These are phyloP conservation scores for Colius striatus DNA, from an alignment of 2,113 vertebrate genomes.

Conservation along the genomic window DNA sequence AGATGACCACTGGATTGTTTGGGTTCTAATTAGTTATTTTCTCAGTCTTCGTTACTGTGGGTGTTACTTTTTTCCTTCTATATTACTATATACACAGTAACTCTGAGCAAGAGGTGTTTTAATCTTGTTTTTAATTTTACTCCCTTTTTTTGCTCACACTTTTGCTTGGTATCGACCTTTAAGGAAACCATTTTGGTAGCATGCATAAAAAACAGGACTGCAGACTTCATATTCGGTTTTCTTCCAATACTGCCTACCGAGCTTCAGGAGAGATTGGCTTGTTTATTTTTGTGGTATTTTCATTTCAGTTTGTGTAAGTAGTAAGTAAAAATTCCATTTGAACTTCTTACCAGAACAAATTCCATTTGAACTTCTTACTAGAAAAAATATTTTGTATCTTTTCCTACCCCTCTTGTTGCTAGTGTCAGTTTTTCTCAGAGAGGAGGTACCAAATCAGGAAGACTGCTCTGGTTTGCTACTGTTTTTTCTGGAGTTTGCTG, in stretches of 20 bases:
- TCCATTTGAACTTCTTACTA: constrained; percentile 47
- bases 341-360: constrained; percentile 58
- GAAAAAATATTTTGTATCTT: constrained; percentile 55
- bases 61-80: not conserved
- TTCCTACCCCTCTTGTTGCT: constrained; percentile 6
- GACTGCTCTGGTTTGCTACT: not conserved
- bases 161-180: not conserved
- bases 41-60: not conserved
- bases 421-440: constrained; percentile 7
- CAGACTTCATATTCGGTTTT: constrained; percentile 40
- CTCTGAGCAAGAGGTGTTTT: not conserved
- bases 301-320: constrained; percentile 54
- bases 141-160: not conserved
- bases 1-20: not conserved
- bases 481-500: not conserved
- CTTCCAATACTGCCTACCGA: constrained; percentile 15
- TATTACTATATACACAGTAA: not conserved
- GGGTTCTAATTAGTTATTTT: not conserved
- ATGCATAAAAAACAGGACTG: not conserved
- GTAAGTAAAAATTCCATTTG: constrained; percentile 29
- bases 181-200: not conserved
- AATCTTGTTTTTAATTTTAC: not conserved
- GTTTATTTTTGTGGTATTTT: constrained; percentile 67
- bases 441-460: not conserved
- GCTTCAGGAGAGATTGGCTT: constrained; percentile 20